These are phyloP conservation scores for Seira ritae DNA, from an alignment of 2,888 invertebrate genomes.

Conservation along the genomic window DNA sequence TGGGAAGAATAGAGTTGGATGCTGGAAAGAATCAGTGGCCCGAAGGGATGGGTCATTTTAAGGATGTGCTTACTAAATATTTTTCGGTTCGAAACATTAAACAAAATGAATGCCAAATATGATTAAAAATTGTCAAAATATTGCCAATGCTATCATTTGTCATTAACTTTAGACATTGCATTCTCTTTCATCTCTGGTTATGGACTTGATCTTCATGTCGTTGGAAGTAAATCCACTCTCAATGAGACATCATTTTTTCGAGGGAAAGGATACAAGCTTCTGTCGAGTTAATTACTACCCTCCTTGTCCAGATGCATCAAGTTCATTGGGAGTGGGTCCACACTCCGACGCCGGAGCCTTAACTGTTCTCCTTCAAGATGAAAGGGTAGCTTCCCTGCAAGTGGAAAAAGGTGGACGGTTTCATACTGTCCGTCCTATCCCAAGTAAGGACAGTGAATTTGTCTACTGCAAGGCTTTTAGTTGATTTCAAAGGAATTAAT, in stretches of 20 bases:
- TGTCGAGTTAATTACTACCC: conserved; percentile 67
- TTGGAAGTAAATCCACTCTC: conserved; percentile 45
- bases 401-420: conserved; percentile 62
- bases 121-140: too few species aligned
- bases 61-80: conserved; percentile 32
- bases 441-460: conserved; percentile 39
- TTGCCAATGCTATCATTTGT: too few species aligned
- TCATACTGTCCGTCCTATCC: conserved; percentile 63
- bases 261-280: conserved; percentile 56
- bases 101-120: too few species aligned
- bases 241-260: conserved; percentile 53
- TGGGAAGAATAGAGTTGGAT: conserved; percentile 50
- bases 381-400: conserved; percentile 59
- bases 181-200: conserved; percentile 42
- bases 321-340: conserved; percentile 66
- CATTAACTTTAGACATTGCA: conserved; percentile 61
- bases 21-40: conserved; percentile 64
- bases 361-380: conserved; percentile 64
- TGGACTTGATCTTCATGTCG: conserved; percentile 54
- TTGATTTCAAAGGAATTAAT: not conserved
- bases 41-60: conserved; percentile 49
- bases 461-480: not conserved
- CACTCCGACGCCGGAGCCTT: conserved; percentile 66
- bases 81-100: too few species aligned
- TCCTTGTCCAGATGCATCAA: conserved; percentile 25